phyloP scores from a whole-genome alignment of 2,888 invertebrate species.

The Epirrita christyi region DNA sequence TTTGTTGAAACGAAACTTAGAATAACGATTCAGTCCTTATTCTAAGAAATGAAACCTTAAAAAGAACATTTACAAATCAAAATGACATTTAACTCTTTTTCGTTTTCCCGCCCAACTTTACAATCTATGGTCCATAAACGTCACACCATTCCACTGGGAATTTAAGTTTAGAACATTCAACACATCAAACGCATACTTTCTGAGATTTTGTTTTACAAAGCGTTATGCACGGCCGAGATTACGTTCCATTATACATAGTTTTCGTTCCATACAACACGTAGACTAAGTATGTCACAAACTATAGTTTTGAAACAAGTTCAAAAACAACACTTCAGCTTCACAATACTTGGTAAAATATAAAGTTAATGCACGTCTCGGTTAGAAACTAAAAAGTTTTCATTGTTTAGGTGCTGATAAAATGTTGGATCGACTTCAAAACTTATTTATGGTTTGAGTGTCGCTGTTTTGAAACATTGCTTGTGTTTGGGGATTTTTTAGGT shows the following conservation, averaged over 20 bases:
- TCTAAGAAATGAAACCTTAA: too few relatives aligned
- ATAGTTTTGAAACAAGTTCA: conserved; percentile 15
- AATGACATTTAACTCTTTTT: too few relatives aligned
- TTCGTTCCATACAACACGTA: conserved; percentile 4
- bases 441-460: conserved; percentile 1
- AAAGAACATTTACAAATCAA: too few relatives aligned
- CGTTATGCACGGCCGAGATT: background rate
- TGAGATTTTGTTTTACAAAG: too few relatives aligned
- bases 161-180: too few relatives aligned
- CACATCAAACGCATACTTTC: too few relatives aligned
- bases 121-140: too few relatives aligned
- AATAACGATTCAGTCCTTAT: too few relatives aligned
- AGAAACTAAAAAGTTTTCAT: too few relatives aligned
- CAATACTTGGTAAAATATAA: conserved; percentile 11
- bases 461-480: background rate
- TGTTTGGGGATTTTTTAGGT: background rate
- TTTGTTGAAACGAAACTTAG: too few relatives aligned
- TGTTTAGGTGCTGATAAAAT: conserved; percentile 26
- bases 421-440: conserved; percentile 14
- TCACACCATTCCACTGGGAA: too few relatives aligned
- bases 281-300: conserved; percentile 17
- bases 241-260: conserved; percentile 14
- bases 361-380: conserved; percentile 21
- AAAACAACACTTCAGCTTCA: conserved; percentile 12
- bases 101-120: too few relatives aligned